A percentile compares a stretch with the other conserved stretches of the same genome.
These are phyloP conservation scores for Quadroppia sp. DNA, from an alignment of 2,888 invertebrate species.

Conservation along the genomic window DNA sequence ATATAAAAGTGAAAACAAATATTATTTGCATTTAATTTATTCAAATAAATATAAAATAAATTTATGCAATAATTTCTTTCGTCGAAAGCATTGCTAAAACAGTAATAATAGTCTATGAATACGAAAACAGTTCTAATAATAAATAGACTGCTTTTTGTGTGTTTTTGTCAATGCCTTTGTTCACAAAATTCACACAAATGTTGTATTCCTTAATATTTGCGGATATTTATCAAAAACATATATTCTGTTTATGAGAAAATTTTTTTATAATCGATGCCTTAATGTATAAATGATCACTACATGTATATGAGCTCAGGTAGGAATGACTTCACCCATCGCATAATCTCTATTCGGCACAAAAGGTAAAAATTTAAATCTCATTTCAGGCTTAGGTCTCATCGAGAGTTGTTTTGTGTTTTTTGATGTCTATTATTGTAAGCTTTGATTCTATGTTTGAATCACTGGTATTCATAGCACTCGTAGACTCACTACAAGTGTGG, in stretches of 20 bases:
- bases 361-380: slow-evolving; percentile 30
- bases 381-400: background rate
- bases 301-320: background rate
- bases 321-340: slow-evolving; percentile 6
- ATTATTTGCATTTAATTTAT: slow-evolving; percentile 1
- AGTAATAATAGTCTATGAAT: background rate
- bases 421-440: slow-evolving; percentile 22
- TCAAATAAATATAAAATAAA: slow-evolving; percentile 8
- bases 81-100: background rate
- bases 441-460: background rate
- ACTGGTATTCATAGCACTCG: background rate
- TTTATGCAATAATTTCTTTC: slow-evolving; percentile 4
- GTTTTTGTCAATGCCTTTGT: background rate
- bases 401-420: background rate
- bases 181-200: background rate
- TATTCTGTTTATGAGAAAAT: background rate
- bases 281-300: slow-evolving; percentile 20
- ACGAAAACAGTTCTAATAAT: background rate
- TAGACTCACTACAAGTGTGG: slow-evolving; percentile 22
- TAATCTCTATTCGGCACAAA: slow-evolving; percentile 1
- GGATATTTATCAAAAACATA: background rate
- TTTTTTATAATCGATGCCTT: background rate
- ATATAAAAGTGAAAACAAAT: too few species aligned
- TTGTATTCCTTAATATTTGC: background rate
- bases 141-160: background rate